These are phyloP conservation scores for Latheticus oryzae DNA, from an alignment of 2,888 invertebrate genomes.

Conservation along the genomic window DNA sequence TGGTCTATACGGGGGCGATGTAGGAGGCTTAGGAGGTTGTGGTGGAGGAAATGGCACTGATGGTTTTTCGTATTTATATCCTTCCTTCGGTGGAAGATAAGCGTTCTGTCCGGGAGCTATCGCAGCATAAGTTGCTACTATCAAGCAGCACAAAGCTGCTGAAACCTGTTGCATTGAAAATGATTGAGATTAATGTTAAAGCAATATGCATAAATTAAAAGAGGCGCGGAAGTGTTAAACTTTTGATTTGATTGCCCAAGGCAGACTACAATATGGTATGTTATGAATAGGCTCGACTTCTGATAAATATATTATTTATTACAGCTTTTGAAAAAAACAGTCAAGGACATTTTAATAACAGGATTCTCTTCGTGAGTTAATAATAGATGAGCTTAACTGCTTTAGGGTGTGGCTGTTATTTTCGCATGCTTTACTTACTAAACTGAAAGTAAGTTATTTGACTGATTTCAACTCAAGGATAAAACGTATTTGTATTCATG, in stretches of 20 bases:
- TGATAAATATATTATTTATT: constrained; percentile 30
- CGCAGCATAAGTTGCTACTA: constrained; percentile 66
- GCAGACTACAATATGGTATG: constrained; percentile 11
- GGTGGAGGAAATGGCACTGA: constrained; percentile 69
- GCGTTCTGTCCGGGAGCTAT: constrained; percentile 77
- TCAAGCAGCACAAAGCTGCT: constrained; percentile 66
- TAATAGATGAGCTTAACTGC: constrained; percentile 18
- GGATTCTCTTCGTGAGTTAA: constrained; percentile 37
- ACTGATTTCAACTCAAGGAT: constrained; percentile 36
- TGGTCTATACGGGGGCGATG: constrained; percentile 47
- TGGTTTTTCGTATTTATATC: constrained; percentile 81
- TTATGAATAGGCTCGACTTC: constrained; percentile 9
- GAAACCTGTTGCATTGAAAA: constrained; percentile 66
- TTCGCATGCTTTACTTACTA: constrained; percentile 38
- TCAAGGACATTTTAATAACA: constrained; percentile 45
- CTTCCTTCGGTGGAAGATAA: constrained; percentile 80
- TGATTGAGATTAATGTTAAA: background rate
- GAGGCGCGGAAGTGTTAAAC: constrained; percentile 23
- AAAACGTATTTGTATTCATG: constrained; percentile 39
- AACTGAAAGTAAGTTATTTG: constrained; percentile 36
- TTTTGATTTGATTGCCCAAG: constrained; percentile 22
- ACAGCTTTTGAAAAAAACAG: constrained; percentile 45
- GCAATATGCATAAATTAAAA: constrained; percentile 11
- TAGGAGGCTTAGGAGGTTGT: constrained; percentile 46
- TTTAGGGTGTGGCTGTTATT: constrained; percentile 36